Percentiles rank a stretch among this genome's conserved stretches.
These are phyloP conservation scores for Tachina fera DNA, from an alignment of 2,888 invertebrate species.

Conservation along the genomic window DNA sequence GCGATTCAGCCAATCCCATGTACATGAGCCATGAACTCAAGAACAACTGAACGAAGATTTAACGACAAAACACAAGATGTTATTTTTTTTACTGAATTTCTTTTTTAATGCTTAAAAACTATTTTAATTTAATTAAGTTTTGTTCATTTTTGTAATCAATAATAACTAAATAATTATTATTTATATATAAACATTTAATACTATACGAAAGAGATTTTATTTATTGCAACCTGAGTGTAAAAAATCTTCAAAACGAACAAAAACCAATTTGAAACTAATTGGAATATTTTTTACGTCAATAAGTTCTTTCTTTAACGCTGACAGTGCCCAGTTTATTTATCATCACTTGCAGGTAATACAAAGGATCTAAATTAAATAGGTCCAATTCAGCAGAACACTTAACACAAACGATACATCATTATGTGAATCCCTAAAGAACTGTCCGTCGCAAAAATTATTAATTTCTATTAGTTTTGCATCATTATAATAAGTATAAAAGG, in stretches of 20 bases:
- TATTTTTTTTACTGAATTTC: neutral
- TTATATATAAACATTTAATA: constrained; percentile 11
- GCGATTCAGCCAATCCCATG: constrained; percentile 78
- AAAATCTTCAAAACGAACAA: too few species aligned
- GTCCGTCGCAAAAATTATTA: neutral
- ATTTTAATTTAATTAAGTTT: constrained; percentile 16
- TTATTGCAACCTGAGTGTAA: neutral
- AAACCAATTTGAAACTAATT: too few species aligned
- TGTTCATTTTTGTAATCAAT: constrained; percentile 33
- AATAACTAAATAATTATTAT: constrained; percentile 11
- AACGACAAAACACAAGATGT: constrained; percentile 51
- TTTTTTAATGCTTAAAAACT: neutral
- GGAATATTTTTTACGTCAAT: too few species aligned
- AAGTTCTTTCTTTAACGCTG: too few species aligned
- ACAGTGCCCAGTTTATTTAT: too few species aligned
- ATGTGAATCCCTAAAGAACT: too few species aligned
- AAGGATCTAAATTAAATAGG: too few species aligned
- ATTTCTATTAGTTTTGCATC: too few species aligned
- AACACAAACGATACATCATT: too few species aligned
- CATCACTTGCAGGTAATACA: too few species aligned
- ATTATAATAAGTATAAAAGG: too few species aligned
- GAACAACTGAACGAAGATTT: constrained; percentile 61
- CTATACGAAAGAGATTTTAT: neutral
- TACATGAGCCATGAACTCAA: constrained; percentile 73
- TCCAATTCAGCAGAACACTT: too few species aligned